Conservation (phyloP, 2,113 vertebrate species). For the Bucco capensis region DNA sequence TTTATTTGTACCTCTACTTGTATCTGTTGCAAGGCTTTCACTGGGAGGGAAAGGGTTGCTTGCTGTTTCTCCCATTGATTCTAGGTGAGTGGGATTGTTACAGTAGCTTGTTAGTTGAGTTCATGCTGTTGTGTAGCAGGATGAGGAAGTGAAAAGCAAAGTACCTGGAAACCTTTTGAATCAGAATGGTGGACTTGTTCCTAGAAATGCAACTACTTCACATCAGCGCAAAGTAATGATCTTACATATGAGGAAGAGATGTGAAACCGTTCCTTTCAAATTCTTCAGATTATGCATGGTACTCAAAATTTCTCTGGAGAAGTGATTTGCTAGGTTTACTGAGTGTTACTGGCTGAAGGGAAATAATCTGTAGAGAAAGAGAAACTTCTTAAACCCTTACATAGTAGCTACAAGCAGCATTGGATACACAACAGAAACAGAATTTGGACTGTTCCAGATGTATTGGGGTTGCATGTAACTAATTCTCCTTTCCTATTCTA, state of each 20-base stretch:
- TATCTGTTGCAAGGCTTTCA: background rate
- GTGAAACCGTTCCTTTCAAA: background rate
- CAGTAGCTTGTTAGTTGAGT: background rate
- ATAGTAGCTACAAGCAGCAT: background rate
- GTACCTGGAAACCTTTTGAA: background rate
- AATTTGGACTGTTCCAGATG: background rate
- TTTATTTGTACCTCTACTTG: background rate
- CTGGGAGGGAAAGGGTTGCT: background rate
- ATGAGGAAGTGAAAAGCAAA: background rate
- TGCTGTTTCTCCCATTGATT: background rate
- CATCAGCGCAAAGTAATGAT: background rate
- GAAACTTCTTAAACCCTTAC: background rate
- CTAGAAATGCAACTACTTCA: background rate
- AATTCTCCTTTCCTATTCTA: conserved; percentile 48
- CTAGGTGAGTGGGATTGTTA: background rate
- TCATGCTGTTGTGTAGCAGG: background rate
- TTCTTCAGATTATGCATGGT: background rate
- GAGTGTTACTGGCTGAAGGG: background rate
- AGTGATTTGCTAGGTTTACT: background rate
- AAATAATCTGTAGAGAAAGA: background rate
- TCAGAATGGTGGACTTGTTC: background rate
- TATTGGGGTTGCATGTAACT: background rate
- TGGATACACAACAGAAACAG: background rate
- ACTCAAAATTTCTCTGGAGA: background rate
- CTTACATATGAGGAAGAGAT: background rate